Base-by-base conservation (phyloP, 2,113 vertebrate genomes). In the Mugil cephalus region DNA sequence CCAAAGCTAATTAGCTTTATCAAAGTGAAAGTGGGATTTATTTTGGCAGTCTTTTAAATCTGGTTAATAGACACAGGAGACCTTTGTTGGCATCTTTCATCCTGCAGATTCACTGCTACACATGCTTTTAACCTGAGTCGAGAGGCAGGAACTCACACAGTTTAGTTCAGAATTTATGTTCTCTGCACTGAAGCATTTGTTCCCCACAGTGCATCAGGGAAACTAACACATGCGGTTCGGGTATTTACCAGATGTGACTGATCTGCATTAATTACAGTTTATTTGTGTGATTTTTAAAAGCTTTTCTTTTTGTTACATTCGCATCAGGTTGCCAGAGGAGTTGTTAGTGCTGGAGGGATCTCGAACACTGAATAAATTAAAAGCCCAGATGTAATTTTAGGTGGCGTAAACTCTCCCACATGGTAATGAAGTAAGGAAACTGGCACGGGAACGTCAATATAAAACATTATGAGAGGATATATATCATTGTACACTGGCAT, bases 21-120 rank as follows among this genome's bases (percentile, higher is more conserved):
- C 34, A 69, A 54, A 59, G 64, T 55, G 61, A 43, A 74, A 65
- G 8, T 35, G n/a, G 69, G 52, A 84, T 73, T 74, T 59, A 56
- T 69, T 77, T 73, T 50, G 58, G 30, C 54, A 18, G 3, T 66
- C 40, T 18, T 18, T 83, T 30, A 46, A 38, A 74, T 12, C 11
- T 56, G 19, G n/a, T 53, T 60, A 48, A 72, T 34, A 15, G 8
- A 19, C 30, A 34, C 0, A 34, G n/a, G 54, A 58, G 18, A 50
- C 10, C 10, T 45, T 72, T 53, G 34, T 5, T 47, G 39, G 66
- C 14, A 10, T 62, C 35, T 35, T 21, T 72, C 39, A 51, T 69
- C 18, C 59, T 2, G n/a, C 39, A 51, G 34, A 69, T 55, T 53
- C 30, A 46, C 24, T 19, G 12, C 21, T 42, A 6, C 14, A 58